Base-by-base conservation (phyloP, 2,888 invertebrate species). In the Erebia palarica region DNA sequence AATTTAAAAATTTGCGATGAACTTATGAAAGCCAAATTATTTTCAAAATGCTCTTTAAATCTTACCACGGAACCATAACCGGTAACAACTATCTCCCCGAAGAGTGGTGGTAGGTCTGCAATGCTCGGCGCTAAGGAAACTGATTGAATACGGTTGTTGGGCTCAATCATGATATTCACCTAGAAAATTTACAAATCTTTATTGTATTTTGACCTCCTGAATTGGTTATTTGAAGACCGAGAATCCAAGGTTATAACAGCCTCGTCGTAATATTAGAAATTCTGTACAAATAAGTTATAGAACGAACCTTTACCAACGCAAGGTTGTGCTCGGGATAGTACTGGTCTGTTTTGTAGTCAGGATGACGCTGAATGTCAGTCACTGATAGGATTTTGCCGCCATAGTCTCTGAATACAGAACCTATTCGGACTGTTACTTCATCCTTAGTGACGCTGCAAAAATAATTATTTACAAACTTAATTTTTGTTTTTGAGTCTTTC, bases 251-350 rank as follows among this genome's bases (percentile, higher is more conserved):
- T 27, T 4, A 27, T 27, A 4, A 3, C 27, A 27, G 4, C 27
- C 27, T 27, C 27, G 27, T 27, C 27, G 27, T 4, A 27, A 36
- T 36, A 36, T 36, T 7, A 36, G 36, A 7, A 36, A 36, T 44
- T 44, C 11, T 11, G 44, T 44, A 44, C 11, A 3, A 47, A 11
- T 47, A 47, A 47, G 47, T 47, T 47, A 13, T 3, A 13, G 63
- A 63, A 53, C 21, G 3, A 65, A 92, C 92, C 88, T 90, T 91
- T 44, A 92, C 78, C 84, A 93, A 84, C 7, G 93, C 93, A 16
- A 93, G 78, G 71, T 93, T 92, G 67, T 92, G 92, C 75, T 93
- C 92, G 1, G 93, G 93, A 68, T 93, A 93, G 77, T 92, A 93
- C 75, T 88, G 90, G 70, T 91, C 88, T 81, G 89, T 85, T 73